These are phyloP conservation scores for zebrafish (Danio rerio) DNA, from an alignment of 2,113 vertebrate species.

Conservation along the genomic window GRCz12tu NC_133193.1:34630501-34631000, in stretches of 20 bases:
- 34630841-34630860: slow-evolving; percentile 85
- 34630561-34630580: not conserved
- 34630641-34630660: not conserved
- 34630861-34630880: not conserved
- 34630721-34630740: too few species aligned
- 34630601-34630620: not conserved
- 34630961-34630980: too few species aligned
- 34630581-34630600: not conserved
- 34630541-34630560: slow-evolving; percentile 49
- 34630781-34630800: slow-evolving; percentile 89
- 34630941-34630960: too few species aligned
- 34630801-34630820: slow-evolving; percentile 84
- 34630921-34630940: not conserved
- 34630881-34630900: not conserved
- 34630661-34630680: not conserved
- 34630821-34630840: slow-evolving; percentile 89
- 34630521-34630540: slow-evolving; percentile 24
- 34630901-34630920: not conserved
- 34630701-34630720: not conserved
- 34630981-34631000: too few species aligned
- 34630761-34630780: slow-evolving; percentile 90
- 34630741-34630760: slow-evolving; percentile 84
- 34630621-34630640: not conserved
- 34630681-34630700: not conserved
- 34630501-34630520: slow-evolving; percentile 47